Percentiles rank a stretch among this genome's conserved stretches.
Evolutionary conservation across 2,797 vertebrate genomes (phyloP).

Genomic region (Limnodromus scolopaceus): DNA sequence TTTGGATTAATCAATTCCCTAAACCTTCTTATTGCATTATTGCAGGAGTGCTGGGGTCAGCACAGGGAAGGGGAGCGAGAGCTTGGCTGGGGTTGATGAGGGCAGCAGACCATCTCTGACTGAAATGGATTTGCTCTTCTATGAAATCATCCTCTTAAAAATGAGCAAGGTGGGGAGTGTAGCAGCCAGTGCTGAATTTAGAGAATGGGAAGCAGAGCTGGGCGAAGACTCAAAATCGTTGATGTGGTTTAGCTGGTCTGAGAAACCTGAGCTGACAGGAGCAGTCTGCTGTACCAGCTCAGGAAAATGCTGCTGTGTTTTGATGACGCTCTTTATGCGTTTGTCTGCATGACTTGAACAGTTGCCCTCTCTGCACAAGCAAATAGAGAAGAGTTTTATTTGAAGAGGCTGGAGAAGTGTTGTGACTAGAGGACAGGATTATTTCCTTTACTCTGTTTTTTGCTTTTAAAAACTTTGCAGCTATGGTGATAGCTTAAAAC

Average conservation of each 20-base stretch:
- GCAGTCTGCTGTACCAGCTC: neutral
- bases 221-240: accelerated
- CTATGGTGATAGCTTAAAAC: neutral
- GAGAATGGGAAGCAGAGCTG: neutral
- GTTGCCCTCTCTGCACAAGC: neutral
- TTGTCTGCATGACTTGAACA: neutral
- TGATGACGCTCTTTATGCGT: neutral
- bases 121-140: neutral
- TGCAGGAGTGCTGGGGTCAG: neutral
- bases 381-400: neutral
- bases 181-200: neutral
- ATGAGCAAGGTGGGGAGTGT: accelerated
- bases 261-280: neutral
- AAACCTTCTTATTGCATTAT: neutral
- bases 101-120: neutral
- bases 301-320: neutral
- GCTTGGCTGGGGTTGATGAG: accelerated
- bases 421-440: neutral
- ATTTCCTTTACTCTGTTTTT: neutral
- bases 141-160: neutral
- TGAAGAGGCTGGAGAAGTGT: neutral
- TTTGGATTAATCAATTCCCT: neutral
- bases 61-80: neutral
- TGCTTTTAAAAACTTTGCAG: slow-evolving; percentile 2
- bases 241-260: neutral